A percentile compares a stretch with the other conserved stretches of the same genome.
phyloP scores from a whole-genome alignment of 2,888 invertebrate genomes.

The Mimas tiliae region DNA sequence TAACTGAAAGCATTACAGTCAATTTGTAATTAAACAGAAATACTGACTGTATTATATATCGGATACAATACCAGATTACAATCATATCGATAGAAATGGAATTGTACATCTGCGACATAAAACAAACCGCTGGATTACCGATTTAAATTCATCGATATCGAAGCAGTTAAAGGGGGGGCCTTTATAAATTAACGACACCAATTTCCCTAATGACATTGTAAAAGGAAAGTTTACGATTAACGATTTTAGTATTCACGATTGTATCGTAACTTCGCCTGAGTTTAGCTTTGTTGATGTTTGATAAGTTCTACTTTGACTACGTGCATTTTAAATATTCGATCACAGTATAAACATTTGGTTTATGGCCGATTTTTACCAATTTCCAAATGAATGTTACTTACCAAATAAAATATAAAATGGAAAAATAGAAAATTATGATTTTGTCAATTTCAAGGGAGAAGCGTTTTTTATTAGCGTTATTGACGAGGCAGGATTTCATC shows the following conservation, averaged over 20 bases:
- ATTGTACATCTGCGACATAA: slow-evolving; percentile 50
- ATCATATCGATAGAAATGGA: slow-evolving; percentile 37
- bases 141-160: slow-evolving; percentile 79
- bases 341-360: not conserved
- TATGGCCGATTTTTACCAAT: no score
- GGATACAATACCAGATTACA: slow-evolving; percentile 33
- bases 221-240: slow-evolving; percentile 80
- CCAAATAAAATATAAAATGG: no score
- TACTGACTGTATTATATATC: slow-evolving; percentile 28
- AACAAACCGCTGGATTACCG: slow-evolving; percentile 80
- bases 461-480: no score
- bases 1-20: not conserved
- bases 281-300: slow-evolving; percentile 41
- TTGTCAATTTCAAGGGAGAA: no score
- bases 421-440: no score
- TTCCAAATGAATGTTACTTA: no score
- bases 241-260: slow-evolving; percentile 62
- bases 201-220: slow-evolving; percentile 84
- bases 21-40: slow-evolving; percentile 28
- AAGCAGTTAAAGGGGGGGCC: slow-evolving; percentile 71
- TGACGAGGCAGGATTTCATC: no score
- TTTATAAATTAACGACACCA: slow-evolving; percentile 81
- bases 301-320: not conserved
- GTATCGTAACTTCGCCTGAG: slow-evolving; percentile 46
- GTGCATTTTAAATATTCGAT: slow-evolving; percentile 4